Evolutionary conservation across 1,140 invertebrate genomes (phyloP), one percentile per base, ranked within the genome.

Genomic region (Hylyphantes graminicola): DNA sequence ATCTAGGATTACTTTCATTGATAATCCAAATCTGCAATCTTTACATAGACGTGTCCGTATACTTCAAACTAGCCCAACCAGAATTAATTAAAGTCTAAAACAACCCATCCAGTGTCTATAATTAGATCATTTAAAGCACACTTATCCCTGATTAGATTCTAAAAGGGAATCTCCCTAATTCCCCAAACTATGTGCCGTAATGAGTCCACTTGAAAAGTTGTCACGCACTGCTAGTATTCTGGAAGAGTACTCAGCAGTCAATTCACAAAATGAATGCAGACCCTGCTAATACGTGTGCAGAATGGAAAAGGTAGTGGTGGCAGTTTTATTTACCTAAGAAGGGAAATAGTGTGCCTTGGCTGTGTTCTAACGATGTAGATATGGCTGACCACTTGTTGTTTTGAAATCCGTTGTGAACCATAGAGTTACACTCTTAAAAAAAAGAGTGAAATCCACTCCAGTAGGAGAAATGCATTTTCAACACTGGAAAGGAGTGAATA

Each of bases 211-310:
- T 74, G 51, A 57, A 57, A 74, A 74, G 54, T 19, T 57, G 72
- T 74, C 72, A 74, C 72, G 72, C 57, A 21, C 35, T 11, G 51
- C 50, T 53, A 21, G n/a, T 15, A 73, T 50, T 54, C 13, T 17
- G 57, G 72, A 74, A 74, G 54, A 59, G 72, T 55, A 74, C 72
- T 74, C 72, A 74, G 12, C 72, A 15, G 72, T 13, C 72, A 21
- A 21, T 74, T 55, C 72, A 19, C 53, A 55, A 74, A 74, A 74
- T 74, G 72, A 74, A 74, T 74, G 54, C 72, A 55, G 19, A 35
- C 72, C 55, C 53, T n/a, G 54, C 54, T 35, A 19, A 21, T 19
- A 74, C 72, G 54, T 74, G 72, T 57, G 8, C 13, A 51, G 72
- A 74, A 74, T 74, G 7, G 19, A 35, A 13, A 74, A 7, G 12